Evolutionary conservation across 2,797 vertebrate species (phyloP).

Genomic region (Enteromius afrohamiltoni): DNA sequence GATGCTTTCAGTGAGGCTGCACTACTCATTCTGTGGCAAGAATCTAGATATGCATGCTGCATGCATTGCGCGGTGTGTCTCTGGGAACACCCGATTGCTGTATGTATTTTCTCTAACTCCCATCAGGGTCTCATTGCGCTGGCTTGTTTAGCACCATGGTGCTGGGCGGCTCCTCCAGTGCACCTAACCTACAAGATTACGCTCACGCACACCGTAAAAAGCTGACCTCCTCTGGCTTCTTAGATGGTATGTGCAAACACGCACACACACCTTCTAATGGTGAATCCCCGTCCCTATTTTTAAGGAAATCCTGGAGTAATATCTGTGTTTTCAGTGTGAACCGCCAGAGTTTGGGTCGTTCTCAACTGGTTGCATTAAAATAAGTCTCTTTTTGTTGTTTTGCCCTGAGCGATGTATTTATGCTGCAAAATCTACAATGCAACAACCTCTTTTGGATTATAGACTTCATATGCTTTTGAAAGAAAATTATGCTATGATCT

Average conservation of each 20-base stretch:
- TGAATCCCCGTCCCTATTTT: conserved; percentile 54
- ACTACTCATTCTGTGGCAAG: conserved; percentile 82
- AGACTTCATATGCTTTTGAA: background rate
- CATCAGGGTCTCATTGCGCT: conserved; percentile 93
- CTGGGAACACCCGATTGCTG: conserved; percentile 87
- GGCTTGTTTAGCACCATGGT: conserved; percentile 93
- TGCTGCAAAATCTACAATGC: background rate
- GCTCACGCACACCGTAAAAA: conserved; percentile 94
- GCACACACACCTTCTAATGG: conserved; percentile 75
- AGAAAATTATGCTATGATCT: background rate
- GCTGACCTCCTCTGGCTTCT: conserved; percentile 91
- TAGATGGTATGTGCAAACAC: conserved; percentile 93
- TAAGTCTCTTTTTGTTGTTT: background rate
- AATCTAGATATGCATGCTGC: conserved; percentile 83
- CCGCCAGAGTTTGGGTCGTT: background rate
- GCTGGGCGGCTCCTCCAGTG: conserved; percentile 92
- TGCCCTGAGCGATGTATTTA: background rate
- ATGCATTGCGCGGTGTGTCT: conserved; percentile 81
- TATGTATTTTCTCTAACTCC: conserved; percentile 92
- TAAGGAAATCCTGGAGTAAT: conserved; percentile 69
- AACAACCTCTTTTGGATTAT: background rate
- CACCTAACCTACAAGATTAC: conserved; percentile 96
- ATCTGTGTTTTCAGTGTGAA: conserved; percentile 15
- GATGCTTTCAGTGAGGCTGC: conserved; percentile 75
- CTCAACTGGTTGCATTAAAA: background rate